Evolutionary conservation across 1,140 invertebrate genomes (phyloP), one percentile per base, ranked within the genome.

Genomic region (Goniozus legneri): DNA sequence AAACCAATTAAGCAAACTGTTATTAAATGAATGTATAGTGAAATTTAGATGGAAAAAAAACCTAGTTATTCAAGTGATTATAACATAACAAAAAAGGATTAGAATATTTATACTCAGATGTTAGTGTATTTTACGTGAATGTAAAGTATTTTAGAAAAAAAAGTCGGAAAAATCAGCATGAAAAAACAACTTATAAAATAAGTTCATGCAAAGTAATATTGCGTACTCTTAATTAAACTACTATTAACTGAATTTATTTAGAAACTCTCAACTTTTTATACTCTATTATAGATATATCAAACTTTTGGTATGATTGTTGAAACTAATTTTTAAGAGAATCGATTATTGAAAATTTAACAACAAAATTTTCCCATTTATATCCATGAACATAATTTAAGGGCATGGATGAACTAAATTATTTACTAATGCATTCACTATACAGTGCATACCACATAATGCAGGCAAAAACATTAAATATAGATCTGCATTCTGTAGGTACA

Each of bases 381-480:
- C 31, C 37, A 39, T 44, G n/a, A 34, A 46, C 43, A 33, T 46
- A 34, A 50, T 45, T 46, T 40, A 37, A 50, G 46, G 46, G 46
- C 44, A 46, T 32, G 40, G 44, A 37, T 46, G 48, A 27, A 50
- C 48, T 22, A 50, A 37, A 46, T 40, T 16, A 46, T 50, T 40
- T 37, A 40, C 48, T 50, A 50, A 46, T 41, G 41, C 36, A 53
- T 43, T 45, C 44, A 52, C 45, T 45, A 32, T 52, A 50, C 38
- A 36, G 45, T 50, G 40, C 47, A 45, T 35, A 56, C 51, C 52
- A 49, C 45, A 55, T 52, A 58, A 64, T 51, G 56, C 54, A 65
- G 50, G 52, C 55, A 66, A 64, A 39, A 62, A 52, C 47, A 64
- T 56, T 53, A 58, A 59, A 56, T 56, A 62, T 48, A 60, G 59